Conservation (phyloP, 2,797 vertebrate species). For the Loris lydekkerianus region DNA sequence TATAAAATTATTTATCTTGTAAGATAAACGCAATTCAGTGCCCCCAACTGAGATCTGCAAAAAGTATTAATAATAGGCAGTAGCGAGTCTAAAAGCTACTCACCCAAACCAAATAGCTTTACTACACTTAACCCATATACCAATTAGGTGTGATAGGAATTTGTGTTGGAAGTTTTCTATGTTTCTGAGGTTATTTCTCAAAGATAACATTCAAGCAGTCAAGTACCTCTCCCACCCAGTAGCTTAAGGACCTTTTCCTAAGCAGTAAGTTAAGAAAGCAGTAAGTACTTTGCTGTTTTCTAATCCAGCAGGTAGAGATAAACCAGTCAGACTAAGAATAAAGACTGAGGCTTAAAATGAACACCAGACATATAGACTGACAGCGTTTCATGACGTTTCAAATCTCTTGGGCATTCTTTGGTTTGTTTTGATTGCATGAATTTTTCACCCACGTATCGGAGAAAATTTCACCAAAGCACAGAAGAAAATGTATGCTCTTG, state of each 20-base stretch:
- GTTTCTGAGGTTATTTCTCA: slow-evolving; percentile 36
- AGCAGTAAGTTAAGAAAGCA: neutral
- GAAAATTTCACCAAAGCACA: neutral
- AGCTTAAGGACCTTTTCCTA: neutral
- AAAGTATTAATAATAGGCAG: neutral
- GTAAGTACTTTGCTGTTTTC: neutral
- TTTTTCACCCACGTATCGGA: neutral
- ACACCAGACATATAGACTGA: neutral
- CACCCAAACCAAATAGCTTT: neutral
- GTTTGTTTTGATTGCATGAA: neutral
- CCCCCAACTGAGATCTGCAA: neutral
- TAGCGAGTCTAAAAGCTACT: neutral
- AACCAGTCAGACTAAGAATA: slow-evolving; percentile 12
- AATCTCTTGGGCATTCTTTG: neutral
- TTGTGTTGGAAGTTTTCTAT: neutral
- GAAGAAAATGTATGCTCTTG: neutral
- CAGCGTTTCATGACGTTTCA: neutral
- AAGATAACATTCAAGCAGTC: neutral
- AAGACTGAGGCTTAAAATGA: slow-evolving; percentile 28
- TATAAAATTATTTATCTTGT: neutral
- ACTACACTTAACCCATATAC: neutral
- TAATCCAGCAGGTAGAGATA: neutral
- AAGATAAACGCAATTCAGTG: neutral
- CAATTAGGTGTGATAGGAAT: neutral
- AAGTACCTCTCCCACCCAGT: neutral